phyloP scores from a whole-genome alignment of 2,797 vertebrate species.

The Sebastes hopkinsi region DNA sequence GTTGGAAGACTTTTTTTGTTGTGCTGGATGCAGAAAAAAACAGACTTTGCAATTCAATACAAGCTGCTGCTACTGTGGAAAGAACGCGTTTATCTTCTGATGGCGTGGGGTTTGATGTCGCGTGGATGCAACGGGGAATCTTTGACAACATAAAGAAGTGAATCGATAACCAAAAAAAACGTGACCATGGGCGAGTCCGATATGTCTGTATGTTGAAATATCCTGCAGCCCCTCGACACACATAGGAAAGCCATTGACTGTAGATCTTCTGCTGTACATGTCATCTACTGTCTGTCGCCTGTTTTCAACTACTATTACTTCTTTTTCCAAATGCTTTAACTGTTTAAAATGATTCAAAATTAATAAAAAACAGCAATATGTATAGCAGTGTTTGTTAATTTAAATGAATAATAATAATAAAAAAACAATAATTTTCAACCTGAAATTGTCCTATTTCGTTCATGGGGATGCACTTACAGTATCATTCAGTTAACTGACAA shows the following conservation, averaged over 20 bases:
- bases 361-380: slow-evolving; percentile 88
- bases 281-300: slow-evolving; percentile 76
- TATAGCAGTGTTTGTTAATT: slow-evolving; percentile 89
- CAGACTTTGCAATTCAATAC: slow-evolving; percentile 61
- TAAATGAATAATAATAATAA: slow-evolving; percentile 82
- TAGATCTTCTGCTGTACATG: slow-evolving; percentile 82
- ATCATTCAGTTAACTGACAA: not conserved
- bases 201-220: slow-evolving; percentile 64
- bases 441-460: slow-evolving; percentile 49
- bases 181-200: slow-evolving; percentile 57
- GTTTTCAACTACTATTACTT: slow-evolving; percentile 76
- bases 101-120: slow-evolving; percentile 22
- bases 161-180: slow-evolving; percentile 74
- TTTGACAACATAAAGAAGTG: slow-evolving; percentile 24
- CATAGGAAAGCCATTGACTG: slow-evolving; percentile 83
- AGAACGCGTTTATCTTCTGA: slow-evolving; percentile 42
- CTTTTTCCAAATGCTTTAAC: slow-evolving; percentile 82
- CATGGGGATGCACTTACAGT: not conserved
- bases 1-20: slow-evolving; percentile 65
- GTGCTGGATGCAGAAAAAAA: slow-evolving; percentile 74
- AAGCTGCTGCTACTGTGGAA: slow-evolving; percentile 71
- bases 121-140: slow-evolving; percentile 16
- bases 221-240: slow-evolving; percentile 69
- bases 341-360: slow-evolving; percentile 83
- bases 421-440: slow-evolving; percentile 74